Conservation (phyloP, 37 sponge, comb jelly and placozoan genomes). For the Ephydatia muelleri region DNA sequence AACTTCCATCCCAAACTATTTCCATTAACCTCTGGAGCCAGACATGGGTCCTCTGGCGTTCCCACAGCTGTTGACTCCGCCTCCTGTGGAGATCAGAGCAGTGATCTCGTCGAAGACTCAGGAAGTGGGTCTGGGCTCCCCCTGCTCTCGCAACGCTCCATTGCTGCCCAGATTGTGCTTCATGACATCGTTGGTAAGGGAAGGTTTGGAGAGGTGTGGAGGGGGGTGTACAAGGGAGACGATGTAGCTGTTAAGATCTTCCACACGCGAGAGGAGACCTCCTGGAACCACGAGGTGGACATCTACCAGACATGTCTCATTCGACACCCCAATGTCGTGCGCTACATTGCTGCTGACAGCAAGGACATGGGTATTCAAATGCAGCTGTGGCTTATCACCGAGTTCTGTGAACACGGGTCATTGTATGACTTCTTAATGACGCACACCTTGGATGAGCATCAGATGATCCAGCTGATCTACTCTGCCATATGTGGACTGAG, state of each 20-base stretch:
- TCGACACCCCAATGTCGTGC: constrained; percentile 79
- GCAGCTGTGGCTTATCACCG: constrained; percentile 89
- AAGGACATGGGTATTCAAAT: constrained; percentile 63
- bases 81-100: constrained; percentile 26
- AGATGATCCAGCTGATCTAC: constrained; percentile 30
- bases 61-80: constrained; percentile 37
- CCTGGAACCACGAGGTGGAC: constrained; percentile 81
- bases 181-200: constrained; percentile 80
- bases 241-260: constrained; percentile 93
- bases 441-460: constrained; percentile 35
- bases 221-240: constrained; percentile 74
- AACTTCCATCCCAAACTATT: not conserved
- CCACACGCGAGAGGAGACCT: constrained; percentile 73
- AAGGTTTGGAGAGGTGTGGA: constrained; percentile 82
- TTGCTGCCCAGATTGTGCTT: constrained; percentile 70
- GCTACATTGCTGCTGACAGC: constrained; percentile 59
- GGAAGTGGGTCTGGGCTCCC: constrained; percentile 83
- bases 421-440: constrained; percentile 69
- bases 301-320: constrained; percentile 79
- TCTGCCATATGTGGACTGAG: constrained; percentile 67
- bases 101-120: constrained; percentile 60
- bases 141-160: constrained; percentile 72
- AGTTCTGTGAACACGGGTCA: constrained; percentile 72
- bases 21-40: not conserved
- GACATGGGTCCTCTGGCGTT: constrained; percentile 4